Evolutionary conservation across 2,797 vertebrate genomes (phyloP), one percentile per base, ranked within the genome.

Genomic region (Merluccius polli): DNA sequence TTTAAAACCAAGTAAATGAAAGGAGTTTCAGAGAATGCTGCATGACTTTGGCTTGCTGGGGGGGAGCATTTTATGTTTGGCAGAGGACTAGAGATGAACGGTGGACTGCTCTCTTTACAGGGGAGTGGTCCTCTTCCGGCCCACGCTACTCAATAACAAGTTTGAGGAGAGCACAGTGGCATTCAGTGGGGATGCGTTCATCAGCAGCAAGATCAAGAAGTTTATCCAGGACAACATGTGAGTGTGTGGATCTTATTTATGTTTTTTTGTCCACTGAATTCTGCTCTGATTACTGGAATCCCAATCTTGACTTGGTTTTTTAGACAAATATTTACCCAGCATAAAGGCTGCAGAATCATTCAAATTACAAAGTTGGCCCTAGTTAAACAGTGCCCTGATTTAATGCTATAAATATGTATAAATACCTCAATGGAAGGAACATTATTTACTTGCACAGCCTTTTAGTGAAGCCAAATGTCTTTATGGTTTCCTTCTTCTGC

Each of bases 201-300:
- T 94, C 75, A 97, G 91, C 77, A 92, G 85, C 84, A 98, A 97
- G 82, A 93, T 99, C 81, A 99, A 98, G 92, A 95, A 79, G 78
- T 99, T 99, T 85, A 95, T 99, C 83, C 95, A 99, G 90, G 97
- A 99, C 33, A 97, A 96, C 85, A 93, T 98, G 98, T 99, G 89
- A 95, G 97, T 93, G 0, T 65, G 59, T 12, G 24, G 9, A 11
- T 27, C 59, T 27, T 27, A 27, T 65, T 21, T 48, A 48, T 48
- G 38, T 48, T 12, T 67, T 24, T 9, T n/a, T n/a, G 21, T 59
- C 59, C 11, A 27, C 24, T 12, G n/a, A 65, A 12, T 65, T 27
- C 24, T 4, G 59, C 59, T 65, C 59, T 65, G n/a, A 27, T 24
- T 65, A 24, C 59, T 27, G n/a, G 59, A 65, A 65, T 65, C 59